Percentiles rank a stretch among this genome's conserved stretches.
Conservation (phyloP, 30 jellyfish, hydroid and myxozoan species). For the Aurelia sp. region DNA sequence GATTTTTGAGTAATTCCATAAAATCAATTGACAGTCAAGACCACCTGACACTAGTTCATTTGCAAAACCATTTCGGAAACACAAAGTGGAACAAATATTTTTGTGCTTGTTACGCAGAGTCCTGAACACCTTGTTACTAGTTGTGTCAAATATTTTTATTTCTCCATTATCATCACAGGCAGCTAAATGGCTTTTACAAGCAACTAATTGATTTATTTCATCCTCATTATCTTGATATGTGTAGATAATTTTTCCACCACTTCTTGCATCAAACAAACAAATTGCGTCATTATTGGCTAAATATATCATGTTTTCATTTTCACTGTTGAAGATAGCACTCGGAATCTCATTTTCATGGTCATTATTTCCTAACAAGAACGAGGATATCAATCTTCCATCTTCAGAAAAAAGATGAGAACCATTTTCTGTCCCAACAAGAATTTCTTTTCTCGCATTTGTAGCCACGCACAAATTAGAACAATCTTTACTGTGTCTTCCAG, state of each 20-base stretch:
- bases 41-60: constrained; percentile 87
- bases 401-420: constrained; percentile 74
- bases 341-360: constrained; percentile 57
- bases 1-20: constrained; percentile 77
- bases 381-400: constrained; percentile 20
- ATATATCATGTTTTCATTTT: constrained; percentile 20
- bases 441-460: constrained; percentile 17
- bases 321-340: constrained; percentile 37
- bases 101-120: constrained; percentile 86
- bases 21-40: constrained; percentile 83
- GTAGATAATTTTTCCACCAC: constrained; percentile 1
- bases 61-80: constrained; percentile 36
- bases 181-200: constrained; percentile 52
- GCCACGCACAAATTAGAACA: constrained; percentile 60
- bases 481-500: neutral
- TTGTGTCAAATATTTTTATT: constrained; percentile 68
- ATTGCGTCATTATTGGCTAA: constrained; percentile 55
- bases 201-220: constrained; percentile 76
- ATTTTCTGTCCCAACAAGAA: constrained; percentile 87
- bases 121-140: constrained; percentile 51
- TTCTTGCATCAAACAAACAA: constrained; percentile 53
- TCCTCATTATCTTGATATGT: constrained; percentile 75
- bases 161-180: constrained; percentile 98
- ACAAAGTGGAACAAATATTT: constrained; percentile 83
- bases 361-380: neutral